Conservation (phyloP, 2,113 vertebrate genomes). For the Aspidoscelis tigris region DNA sequence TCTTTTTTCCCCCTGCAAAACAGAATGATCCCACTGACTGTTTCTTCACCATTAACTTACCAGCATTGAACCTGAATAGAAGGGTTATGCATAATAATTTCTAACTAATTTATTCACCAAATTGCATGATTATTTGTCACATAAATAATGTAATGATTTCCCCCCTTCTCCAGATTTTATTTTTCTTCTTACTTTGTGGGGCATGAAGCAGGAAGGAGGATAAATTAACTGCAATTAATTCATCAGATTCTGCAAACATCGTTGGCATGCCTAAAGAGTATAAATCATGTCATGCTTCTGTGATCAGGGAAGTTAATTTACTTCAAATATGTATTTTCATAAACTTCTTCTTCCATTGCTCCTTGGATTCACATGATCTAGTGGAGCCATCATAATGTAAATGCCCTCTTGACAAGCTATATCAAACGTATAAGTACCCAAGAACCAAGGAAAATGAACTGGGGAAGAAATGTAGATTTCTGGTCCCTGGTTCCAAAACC, state of each 20-base stretch:
- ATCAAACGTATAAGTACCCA: not conserved
- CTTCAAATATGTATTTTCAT: not conserved
- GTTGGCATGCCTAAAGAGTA: slow-evolving; percentile 7
- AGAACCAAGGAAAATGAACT: not conserved
- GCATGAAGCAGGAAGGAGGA: not conserved
- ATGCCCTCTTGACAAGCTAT: not conserved
- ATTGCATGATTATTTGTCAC: slow-evolving; percentile 1
- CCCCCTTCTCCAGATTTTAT: not conserved
- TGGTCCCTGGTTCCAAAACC: too few relatives aligned
- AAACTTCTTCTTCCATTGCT: not conserved
- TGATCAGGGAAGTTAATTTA: slow-evolving; percentile 18
- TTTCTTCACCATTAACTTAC: not conserved
- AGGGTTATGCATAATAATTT: slow-evolving; percentile 19
- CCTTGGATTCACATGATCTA: not conserved
- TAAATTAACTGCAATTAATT: slow-evolving; percentile 20
- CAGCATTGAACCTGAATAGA: not conserved
- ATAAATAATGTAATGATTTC: slow-evolving; percentile 5
- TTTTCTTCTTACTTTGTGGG: not conserved
- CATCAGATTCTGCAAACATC: slow-evolving; percentile 5
- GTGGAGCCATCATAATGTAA: not conserved
- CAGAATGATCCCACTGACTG: not conserved
- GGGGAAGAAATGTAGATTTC: too few relatives aligned
- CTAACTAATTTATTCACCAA: slow-evolving; percentile 17
- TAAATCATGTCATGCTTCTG: slow-evolving; percentile 18
- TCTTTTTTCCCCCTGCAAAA: not conserved